Conservation (phyloP, 1,140 invertebrate species). For the Dreissena polymorpha region DNA sequence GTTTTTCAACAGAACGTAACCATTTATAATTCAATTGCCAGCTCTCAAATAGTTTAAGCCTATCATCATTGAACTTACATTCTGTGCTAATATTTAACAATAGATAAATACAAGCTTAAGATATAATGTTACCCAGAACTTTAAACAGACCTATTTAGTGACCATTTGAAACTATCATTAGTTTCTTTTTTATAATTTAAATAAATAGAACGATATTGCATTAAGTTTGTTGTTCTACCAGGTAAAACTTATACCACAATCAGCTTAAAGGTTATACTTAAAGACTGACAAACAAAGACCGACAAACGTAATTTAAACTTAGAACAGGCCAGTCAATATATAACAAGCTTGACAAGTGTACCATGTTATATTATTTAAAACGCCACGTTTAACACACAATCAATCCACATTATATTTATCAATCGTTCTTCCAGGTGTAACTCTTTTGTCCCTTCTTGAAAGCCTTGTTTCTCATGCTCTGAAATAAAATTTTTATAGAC, state of each 20-base stretch:
- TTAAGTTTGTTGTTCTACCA: not conserved
- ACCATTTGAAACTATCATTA: no score
- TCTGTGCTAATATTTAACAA: no score
- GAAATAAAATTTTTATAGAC: conserved; percentile 2
- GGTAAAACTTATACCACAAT: not conserved
- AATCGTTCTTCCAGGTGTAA: conserved; percentile 15
- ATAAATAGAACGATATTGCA: no score
- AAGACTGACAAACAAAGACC: no score
- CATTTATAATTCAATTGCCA: no score
- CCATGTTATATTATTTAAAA: not conserved
- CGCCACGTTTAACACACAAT: not conserved
- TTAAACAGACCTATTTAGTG: no score
- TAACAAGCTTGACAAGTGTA: not conserved
- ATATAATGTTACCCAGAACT: no score
- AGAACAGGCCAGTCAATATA: not conserved
- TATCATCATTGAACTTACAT: no score
- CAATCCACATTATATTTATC: not conserved
- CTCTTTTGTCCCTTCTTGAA: conserved; percentile 31
- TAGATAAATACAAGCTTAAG: no score
- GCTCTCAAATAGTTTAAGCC: no score
- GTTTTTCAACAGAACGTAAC: no score
- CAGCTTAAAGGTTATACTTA: not conserved
- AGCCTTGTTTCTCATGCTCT: conserved; percentile 16
- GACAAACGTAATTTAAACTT: not conserved
- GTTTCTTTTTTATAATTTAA: no score